These are phyloP conservation scores for Esox niger DNA, from an alignment of 2,113 vertebrate genomes.

Conservation along the genomic window DNA sequence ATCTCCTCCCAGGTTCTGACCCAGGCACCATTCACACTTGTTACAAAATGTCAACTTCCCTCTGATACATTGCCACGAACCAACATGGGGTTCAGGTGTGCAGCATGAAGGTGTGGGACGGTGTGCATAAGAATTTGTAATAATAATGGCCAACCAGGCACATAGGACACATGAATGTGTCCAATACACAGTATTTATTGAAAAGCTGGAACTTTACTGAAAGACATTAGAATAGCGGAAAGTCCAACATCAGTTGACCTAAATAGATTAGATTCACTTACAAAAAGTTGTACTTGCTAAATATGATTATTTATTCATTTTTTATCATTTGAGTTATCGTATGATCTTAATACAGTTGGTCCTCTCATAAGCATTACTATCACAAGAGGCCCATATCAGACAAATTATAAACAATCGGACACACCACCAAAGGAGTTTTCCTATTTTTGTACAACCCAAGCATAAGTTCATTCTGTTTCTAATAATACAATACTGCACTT, in stretches of 20 bases:
- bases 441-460: background rate
- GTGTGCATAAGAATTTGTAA: too few relatives aligned
- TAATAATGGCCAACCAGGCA: too few relatives aligned
- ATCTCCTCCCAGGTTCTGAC: too few relatives aligned
- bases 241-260: background rate
- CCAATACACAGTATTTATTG: background rate
- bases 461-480: background rate
- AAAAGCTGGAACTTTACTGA: background rate
- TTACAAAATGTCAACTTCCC: too few relatives aligned
- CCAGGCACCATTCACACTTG: too few relatives aligned
- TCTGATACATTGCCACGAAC: too few relatives aligned
- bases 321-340: background rate
- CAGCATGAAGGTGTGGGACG: too few relatives aligned
- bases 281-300: background rate
- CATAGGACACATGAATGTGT: background rate
- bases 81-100: too few relatives aligned
- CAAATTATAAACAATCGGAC: background rate
- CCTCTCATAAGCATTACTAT: background rate
- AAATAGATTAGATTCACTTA: background rate
- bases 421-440: background rate
- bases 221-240: background rate
- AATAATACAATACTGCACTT: background rate
- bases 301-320: background rate
- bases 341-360: too few relatives aligned
- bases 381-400: background rate